Percentiles rank a stretch among this genome's conserved stretches.
Evolutionary conservation across 2,888 invertebrate genomes (phyloP).

Genomic region (Phaonia tiefii): DNA sequence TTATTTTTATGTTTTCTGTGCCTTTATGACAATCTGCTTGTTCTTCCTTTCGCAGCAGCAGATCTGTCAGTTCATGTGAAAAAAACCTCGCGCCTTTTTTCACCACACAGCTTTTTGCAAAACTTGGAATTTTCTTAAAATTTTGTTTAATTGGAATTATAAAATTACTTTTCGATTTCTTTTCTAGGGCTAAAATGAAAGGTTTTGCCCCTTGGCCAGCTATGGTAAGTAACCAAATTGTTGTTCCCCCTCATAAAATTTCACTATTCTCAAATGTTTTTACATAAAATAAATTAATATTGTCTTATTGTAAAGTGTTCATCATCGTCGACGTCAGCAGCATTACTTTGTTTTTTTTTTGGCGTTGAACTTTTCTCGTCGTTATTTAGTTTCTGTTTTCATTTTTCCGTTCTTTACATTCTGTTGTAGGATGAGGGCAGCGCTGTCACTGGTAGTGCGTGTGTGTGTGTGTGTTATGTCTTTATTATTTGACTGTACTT

Average conservation of each 20-base stretch:
- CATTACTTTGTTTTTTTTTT: constrained; percentile 24
- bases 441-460: not conserved
- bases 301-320: constrained; percentile 9
- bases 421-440: not conserved
- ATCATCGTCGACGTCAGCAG: constrained; percentile 13
- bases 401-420: constrained; percentile 10
- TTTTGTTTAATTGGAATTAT: not conserved
- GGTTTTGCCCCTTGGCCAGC: constrained; percentile 98
- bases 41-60: constrained; percentile 12
- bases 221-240: constrained; percentile 92
- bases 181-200: constrained; percentile 98
- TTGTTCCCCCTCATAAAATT: too few species aligned
- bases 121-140: constrained; percentile 20
- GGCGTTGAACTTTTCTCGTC: not conserved
- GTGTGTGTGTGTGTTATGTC: constrained; percentile 33
- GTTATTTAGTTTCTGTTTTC: constrained; percentile 28
- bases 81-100: constrained; percentile 72
- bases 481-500: constrained; percentile 63
- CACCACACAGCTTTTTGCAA: constrained; percentile 28
- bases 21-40: constrained; percentile 2
- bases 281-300: not conserved
- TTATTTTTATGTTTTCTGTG: constrained; percentile 19
- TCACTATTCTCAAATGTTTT: too few species aligned
- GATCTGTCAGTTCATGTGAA: not conserved
- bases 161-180: constrained; percentile 56